phyloP scores from a whole-genome alignment of 2,797 vertebrate species.

The Anomalospiza imberbis region DNA sequence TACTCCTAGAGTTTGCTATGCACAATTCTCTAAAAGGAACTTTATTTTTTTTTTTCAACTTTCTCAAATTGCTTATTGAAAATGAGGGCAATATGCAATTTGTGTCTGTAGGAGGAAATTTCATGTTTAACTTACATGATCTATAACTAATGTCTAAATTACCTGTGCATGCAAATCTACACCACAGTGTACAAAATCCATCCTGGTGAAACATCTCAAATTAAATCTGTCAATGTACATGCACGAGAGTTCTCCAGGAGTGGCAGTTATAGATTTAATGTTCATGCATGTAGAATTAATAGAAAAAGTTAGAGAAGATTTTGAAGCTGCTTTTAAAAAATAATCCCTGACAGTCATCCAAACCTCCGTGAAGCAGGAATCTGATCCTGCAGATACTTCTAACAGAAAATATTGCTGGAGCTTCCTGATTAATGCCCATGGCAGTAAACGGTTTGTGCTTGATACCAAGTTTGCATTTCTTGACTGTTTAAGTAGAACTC shows the following conservation, averaged over 20 bases:
- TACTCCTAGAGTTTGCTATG: neutral
- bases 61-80: neutral
- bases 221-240: neutral
- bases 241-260: neutral
- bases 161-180: constrained; percentile 49
- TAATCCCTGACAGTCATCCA: neutral
- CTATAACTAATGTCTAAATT: constrained; percentile 50
- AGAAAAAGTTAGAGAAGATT: neutral
- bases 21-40: neutral
- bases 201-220: constrained; percentile 37
- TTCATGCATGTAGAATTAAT: neutral
- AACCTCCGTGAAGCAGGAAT: neutral
- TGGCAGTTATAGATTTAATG: constrained; percentile 12
- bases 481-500: neutral
- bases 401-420: neutral
- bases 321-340: neutral
- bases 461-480: neutral
- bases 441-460: neutral
- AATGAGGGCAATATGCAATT: neutral
- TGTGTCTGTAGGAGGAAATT: constrained; percentile 29
- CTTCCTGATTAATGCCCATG: neutral
- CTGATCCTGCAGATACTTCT: neutral
- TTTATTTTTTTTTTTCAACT: neutral
- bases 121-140: constrained; percentile 23
- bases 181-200: constrained; percentile 1